Percentiles rank a stretch among this genome's conserved stretches.
These are phyloP conservation scores for Leptodirus hochenwartii DNA, from an alignment of 2,888 invertebrate species.

Conservation along the genomic window DNA sequence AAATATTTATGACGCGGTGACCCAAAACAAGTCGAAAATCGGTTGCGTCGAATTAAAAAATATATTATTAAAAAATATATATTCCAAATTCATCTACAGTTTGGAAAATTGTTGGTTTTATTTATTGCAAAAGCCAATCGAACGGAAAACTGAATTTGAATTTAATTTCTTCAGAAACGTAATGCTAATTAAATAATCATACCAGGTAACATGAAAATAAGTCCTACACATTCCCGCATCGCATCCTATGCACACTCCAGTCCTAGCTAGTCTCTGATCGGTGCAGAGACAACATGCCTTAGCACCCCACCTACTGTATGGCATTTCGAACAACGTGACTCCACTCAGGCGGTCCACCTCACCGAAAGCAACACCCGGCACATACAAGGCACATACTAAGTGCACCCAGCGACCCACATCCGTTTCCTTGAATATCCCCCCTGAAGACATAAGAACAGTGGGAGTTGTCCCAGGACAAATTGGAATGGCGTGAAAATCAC, in stretches of 20 bases:
- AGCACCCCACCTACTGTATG: slow-evolving; percentile 92
- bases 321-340: slow-evolving; percentile 92
- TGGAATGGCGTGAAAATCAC: no score
- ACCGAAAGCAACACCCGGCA: slow-evolving; percentile 92
- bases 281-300: slow-evolving; percentile 81
- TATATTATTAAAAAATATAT: no score
- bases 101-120: background rate
- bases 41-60: no score
- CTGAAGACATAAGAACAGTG: no score
- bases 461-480: slow-evolving; percentile 19
- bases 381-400: slow-evolving; percentile 91
- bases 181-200: slow-evolving; percentile 14
- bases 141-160: slow-evolving; percentile 3
- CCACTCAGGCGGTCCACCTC: slow-evolving; percentile 84
- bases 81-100: no score
- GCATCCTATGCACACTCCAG: slow-evolving; percentile 92
- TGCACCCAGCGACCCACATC: slow-evolving; percentile 98
- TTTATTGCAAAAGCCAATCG: background rate
- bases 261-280: slow-evolving; percentile 69
- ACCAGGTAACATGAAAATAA: slow-evolving; percentile 96
- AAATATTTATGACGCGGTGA: no score
- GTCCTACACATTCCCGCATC: slow-evolving; percentile 97
- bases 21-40: no score
- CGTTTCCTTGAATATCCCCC: slow-evolving; percentile 88
- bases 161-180: background rate